Evolutionary conservation across 2,113 vertebrate species (phyloP), one percentile per base, ranked within the genome.

Genomic region (Pleuronectes platessa): DNA sequence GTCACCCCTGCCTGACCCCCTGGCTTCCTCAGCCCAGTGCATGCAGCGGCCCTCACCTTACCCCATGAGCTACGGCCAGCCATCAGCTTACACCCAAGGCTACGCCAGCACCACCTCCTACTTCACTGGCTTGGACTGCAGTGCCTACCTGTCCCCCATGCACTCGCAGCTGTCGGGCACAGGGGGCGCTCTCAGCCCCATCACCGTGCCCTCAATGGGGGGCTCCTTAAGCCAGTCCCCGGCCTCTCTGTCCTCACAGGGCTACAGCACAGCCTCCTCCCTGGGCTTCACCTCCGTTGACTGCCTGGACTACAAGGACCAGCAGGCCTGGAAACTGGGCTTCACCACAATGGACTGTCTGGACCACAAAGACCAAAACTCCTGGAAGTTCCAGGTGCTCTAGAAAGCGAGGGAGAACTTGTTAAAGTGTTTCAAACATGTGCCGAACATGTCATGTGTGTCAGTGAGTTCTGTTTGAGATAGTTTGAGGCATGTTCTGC

Each of bases 301-400:
- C 85, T 96, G 95, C 89, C 93, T 96, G 78, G 96, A 96, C 82
- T 97, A 96, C 94, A 96, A 96, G 88, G 96, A 97, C 81, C 95
- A 95, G 88, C 92, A 94, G 71, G 84, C 91, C 69, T 96, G 96
- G 96, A 97, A 96, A 89, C 93, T 97, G 79, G 95, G 94, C 82
- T 97, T 97, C 92, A 95, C 92, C 58, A 90, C 94, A 17, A 91
- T 95, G 74, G 96, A 97, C 89, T 96, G 95, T 83, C 92, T 96
- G 92, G 96, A 97, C 73, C 96, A 96, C 92, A 96, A 96, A 86
- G 95, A 96, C 62, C 95, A 96, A 67, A 95, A 94, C 89, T 95
- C 95, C 79, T 96, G 95, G 95, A 96, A 97, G 79, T 97, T 97
- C 92, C 96, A 96, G 90, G 96, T 96, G 72, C 94, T 97, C 90